A percentile compares a stretch with the other conserved stretches of the same genome.
These are phyloP conservation scores for Alca torda DNA, from an alignment of 2,797 vertebrate genomes.

Conservation along the genomic window DNA sequence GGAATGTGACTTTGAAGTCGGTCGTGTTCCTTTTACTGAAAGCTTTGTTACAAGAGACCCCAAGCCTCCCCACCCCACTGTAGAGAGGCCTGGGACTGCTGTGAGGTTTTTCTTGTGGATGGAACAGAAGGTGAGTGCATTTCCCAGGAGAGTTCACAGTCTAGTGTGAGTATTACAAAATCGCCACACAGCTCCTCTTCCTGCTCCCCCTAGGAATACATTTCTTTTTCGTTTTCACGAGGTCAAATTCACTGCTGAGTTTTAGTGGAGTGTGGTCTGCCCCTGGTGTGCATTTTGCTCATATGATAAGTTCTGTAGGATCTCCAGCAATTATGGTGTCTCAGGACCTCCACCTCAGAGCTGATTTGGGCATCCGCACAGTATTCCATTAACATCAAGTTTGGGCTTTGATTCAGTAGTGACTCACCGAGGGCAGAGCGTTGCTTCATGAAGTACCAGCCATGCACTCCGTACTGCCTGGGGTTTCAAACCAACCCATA, in stretches of 20 bases:
- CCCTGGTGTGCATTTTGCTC: neutral
- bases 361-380: neutral
- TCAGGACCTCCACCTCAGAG: neutral
- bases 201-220: neutral
- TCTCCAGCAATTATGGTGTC: neutral
- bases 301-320: neutral
- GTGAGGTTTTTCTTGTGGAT: neutral
- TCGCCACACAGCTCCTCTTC: neutral
- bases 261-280: neutral
- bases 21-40: neutral
- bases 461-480: neutral
- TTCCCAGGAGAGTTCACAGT: neutral
- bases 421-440: conserved; percentile 36
- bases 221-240: neutral
- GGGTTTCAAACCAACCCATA: neutral
- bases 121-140: neutral
- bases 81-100: neutral
- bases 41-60: neutral
- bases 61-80: neutral
- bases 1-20: neutral
- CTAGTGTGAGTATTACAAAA: neutral
- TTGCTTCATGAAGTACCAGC: conserved; percentile 8
- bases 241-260: neutral
- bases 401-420: conserved; percentile 41
- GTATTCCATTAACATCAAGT: neutral